Conservation (phyloP, 2,888 invertebrate genomes). For the Athalia cordata region DNA sequence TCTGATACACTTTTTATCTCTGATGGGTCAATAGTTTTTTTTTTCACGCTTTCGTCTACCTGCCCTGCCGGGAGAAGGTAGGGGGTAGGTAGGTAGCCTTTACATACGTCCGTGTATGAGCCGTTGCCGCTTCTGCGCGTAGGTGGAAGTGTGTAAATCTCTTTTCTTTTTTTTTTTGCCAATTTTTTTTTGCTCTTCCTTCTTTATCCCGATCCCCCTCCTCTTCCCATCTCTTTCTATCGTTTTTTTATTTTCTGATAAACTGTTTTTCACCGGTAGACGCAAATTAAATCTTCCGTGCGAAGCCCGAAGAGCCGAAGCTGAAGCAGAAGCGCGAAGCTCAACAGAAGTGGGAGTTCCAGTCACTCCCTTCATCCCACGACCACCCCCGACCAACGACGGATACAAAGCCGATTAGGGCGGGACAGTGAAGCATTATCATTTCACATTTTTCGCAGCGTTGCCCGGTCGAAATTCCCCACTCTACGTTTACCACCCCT, state of each 20-base stretch:
- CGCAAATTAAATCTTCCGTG: constrained; percentile 69
- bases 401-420: constrained; percentile 70
- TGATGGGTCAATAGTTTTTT: too few species aligned
- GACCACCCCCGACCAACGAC: constrained; percentile 54
- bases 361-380: constrained; percentile 12
- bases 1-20: too few species aligned
- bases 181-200: constrained; percentile 23
- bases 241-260: constrained; percentile 68
- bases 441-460: constrained; percentile 62
- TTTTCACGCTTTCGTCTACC: too few species aligned
- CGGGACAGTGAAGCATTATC: constrained; percentile 68
- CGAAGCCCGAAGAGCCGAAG: constrained; percentile 48
- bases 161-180: not conserved
- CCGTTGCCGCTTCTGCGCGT: too few species aligned
- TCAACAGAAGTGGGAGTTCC: not conserved
- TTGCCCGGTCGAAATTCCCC: constrained; percentile 33
- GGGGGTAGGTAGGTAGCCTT: too few species aligned
- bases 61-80: too few species aligned
- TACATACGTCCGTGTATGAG: too few species aligned
- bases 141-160: too few species aligned
- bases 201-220: constrained; percentile 23
- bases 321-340: constrained; percentile 1
- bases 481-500: not conserved
- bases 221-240: constrained; percentile 12
- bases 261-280: constrained; percentile 69